These are phyloP conservation scores for Drosophila buzzatii DNA, from an alignment of 2,888 invertebrate genomes.

Conservation along the genomic window DNA sequence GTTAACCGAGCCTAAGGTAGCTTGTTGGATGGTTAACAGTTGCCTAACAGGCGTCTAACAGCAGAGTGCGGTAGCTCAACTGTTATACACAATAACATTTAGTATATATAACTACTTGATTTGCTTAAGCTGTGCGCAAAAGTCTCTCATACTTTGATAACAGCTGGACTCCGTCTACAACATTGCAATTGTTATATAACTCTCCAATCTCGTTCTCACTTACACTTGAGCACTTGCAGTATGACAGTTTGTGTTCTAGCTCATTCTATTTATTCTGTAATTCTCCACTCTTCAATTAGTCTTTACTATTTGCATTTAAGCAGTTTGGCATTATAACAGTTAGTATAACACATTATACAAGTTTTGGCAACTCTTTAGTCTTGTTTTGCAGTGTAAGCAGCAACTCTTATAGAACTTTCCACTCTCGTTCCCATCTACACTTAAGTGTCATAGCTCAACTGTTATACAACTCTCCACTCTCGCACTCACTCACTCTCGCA, in stretches of 20 bases:
- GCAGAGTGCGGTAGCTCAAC: not conserved
- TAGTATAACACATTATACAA: too few relatives aligned
- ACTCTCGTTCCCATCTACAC: not conserved
- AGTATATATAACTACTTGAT: too few relatives aligned
- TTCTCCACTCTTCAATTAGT: not conserved
- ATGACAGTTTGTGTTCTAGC: not conserved
- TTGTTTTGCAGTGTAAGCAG: not conserved
- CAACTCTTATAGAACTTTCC: slow-evolving; percentile 1
- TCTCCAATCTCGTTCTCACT: too few relatives aligned
- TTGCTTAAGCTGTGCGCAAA: too few relatives aligned
- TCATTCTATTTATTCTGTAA: not conserved
- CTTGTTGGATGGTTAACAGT: not conserved
- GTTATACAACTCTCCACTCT: not conserved
- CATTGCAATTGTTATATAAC: too few relatives aligned
- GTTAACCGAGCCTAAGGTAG: not conserved
- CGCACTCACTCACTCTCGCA: too few relatives aligned
- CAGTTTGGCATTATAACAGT: not conserved
- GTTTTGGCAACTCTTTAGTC: too few relatives aligned
- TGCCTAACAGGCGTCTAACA: slow-evolving; percentile 14
- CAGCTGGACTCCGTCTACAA: too few relatives aligned
- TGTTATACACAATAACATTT: not conserved
- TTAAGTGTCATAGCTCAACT: not conserved
- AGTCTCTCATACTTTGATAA: too few relatives aligned
- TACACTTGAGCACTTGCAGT: not conserved
- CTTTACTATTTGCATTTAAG: not conserved